Evolutionary conservation across 1,140 invertebrate species (phyloP).

Genomic region (Reticulitermes speratus): DNA sequence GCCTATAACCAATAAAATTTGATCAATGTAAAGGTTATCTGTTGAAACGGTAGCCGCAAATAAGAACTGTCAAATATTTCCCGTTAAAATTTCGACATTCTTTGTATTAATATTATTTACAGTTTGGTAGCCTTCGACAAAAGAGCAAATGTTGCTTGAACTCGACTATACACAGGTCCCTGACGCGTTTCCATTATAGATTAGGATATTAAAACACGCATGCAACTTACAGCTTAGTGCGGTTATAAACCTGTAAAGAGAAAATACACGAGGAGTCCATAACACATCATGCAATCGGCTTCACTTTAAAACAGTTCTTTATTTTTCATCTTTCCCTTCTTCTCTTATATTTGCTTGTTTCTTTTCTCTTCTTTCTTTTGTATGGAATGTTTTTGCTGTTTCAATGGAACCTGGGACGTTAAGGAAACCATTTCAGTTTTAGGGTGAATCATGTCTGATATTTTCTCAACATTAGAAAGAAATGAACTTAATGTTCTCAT

Average conservation of each 20-base stretch:
- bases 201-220: background rate
- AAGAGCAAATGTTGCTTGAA: too few species aligned
- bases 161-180: too few species aligned
- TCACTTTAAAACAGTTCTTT: background rate
- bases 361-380: background rate
- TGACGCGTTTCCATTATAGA: background rate
- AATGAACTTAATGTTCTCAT: too few species aligned
- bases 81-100: too few species aligned
- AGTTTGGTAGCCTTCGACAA: too few species aligned
- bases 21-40: too few species aligned
- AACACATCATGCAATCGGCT: conserved; percentile 4
- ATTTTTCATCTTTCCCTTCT: background rate
- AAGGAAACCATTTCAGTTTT: background rate
- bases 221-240: background rate
- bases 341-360: background rate
- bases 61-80: too few species aligned
- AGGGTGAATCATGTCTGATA: background rate
- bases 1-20: too few species aligned
- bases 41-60: too few species aligned
- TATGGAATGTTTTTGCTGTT: background rate
- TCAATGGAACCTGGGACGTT: background rate
- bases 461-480: too few species aligned
- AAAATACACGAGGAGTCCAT: background rate
- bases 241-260: conserved; percentile 1
- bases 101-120: too few species aligned